phyloP scores from a whole-genome alignment of 2,113 vertebrate species.

The Antidorcas marsupialis region DNA sequence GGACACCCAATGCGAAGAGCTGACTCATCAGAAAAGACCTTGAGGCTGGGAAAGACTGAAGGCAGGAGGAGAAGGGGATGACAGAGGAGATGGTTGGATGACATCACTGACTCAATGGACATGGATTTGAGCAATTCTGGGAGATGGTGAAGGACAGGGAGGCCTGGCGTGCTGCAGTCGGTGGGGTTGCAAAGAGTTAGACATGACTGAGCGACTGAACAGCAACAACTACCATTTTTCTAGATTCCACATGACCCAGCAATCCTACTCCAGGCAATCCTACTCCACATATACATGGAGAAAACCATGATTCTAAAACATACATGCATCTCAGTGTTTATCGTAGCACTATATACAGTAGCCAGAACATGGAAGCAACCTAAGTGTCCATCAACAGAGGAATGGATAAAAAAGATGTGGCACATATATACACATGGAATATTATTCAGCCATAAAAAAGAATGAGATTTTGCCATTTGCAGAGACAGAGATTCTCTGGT shows the following conservation, averaged over 20 bases:
- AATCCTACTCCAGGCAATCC: not conserved
- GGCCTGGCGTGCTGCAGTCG: not conserved
- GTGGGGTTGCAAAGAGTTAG: not conserved
- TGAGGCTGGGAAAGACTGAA: not conserved
- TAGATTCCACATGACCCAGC: not conserved
- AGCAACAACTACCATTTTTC: not conserved
- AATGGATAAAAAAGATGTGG: not conserved
- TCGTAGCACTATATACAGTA: not conserved
- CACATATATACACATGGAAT: not conserved
- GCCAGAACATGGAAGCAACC: not conserved
- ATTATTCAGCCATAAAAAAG: not conserved
- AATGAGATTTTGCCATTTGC: not conserved
- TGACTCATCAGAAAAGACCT: not conserved
- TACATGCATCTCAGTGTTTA: not conserved
- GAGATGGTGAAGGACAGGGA: not conserved
- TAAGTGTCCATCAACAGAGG: not conserved
- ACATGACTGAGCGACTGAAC: not conserved
- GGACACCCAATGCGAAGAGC: not conserved
- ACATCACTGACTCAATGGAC: not conserved
- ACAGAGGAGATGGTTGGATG: not conserved
- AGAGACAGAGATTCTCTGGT: not conserved
- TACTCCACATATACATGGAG: not conserved
- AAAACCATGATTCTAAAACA: not conserved
- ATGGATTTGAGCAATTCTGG: not conserved
- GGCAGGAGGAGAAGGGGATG: not conserved